These are phyloP conservation scores for Ctenicera cuprea DNA, from an alignment of 2,888 invertebrate genomes.

Conservation along the genomic window DNA sequence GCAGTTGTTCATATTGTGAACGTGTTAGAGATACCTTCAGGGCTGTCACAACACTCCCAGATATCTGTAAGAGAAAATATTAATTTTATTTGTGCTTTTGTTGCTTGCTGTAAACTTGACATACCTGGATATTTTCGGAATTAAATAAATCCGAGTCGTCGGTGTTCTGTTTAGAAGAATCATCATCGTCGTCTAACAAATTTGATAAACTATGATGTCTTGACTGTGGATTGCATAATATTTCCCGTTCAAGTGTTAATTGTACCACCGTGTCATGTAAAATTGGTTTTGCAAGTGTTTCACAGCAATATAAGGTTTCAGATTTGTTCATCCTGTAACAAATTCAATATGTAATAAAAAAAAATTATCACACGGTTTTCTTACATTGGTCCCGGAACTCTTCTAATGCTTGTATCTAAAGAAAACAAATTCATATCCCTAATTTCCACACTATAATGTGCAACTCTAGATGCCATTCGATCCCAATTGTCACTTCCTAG, in stretches of 20 bases:
- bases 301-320: slow-evolving; percentile 85
- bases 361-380: too few species aligned
- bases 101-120: too few species aligned
- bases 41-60: slow-evolving; percentile 87
- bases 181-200: slow-evolving; percentile 63
- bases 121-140: slow-evolving; percentile 60
- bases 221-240: slow-evolving; percentile 59
- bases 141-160: slow-evolving; percentile 32
- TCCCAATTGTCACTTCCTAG: slow-evolving; percentile 57
- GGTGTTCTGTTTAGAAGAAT: slow-evolving; percentile 39
- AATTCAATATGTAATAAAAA: too few species aligned
- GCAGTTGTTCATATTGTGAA: slow-evolving; percentile 91
- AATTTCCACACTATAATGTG: slow-evolving; percentile 82
- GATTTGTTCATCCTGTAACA: slow-evolving; percentile 73
- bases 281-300: slow-evolving; percentile 86
- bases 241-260: slow-evolving; percentile 72
- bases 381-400: slow-evolving; percentile 67
- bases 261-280: slow-evolving; percentile 92
- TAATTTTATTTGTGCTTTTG: slow-evolving; percentile 56
- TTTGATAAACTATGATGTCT: slow-evolving; percentile 65
- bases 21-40: slow-evolving; percentile 90
- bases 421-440: slow-evolving; percentile 93
- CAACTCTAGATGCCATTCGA: slow-evolving; percentile 62
- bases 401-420: slow-evolving; percentile 76
- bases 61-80: slow-evolving; percentile 62